A percentile compares a stretch with the other conserved stretches of the same genome.
These are phyloP conservation scores for Neostethus bicornis DNA, from an alignment of 2,797 vertebrate species.

Conservation along the genomic window DNA sequence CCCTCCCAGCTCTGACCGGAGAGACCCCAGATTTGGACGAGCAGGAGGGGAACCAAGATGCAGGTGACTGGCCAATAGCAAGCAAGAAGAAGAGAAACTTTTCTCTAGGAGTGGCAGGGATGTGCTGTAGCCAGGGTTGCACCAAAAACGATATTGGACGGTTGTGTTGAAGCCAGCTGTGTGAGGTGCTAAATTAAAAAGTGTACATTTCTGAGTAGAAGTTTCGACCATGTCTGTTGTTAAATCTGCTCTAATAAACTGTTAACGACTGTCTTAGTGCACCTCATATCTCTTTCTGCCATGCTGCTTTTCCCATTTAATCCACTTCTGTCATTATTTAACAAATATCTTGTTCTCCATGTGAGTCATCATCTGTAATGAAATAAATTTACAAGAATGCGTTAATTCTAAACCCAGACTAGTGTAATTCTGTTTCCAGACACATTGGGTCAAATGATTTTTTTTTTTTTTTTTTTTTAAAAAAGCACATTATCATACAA, in stretches of 20 bases:
- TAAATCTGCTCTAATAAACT: not conserved
- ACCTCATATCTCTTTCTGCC: slow-evolving; percentile 14
- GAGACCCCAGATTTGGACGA: slow-evolving; percentile 8
- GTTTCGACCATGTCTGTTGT: not conserved
- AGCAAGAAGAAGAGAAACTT: slow-evolving; percentile 80
- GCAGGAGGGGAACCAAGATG: slow-evolving; percentile 17
- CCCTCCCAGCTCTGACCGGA: not conserved
- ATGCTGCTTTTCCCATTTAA: slow-evolving; percentile 12
- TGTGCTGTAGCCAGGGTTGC: slow-evolving; percentile 88
- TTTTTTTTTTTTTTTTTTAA: no score
- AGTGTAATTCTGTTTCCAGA: slow-evolving; percentile 3
- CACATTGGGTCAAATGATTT: no score
- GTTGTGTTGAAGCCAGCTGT: slow-evolving; percentile 80
- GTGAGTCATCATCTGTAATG: slow-evolving; percentile 16
- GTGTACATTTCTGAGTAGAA: not conserved
- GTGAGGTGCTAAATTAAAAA: slow-evolving; percentile 16
- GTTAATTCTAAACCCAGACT: slow-evolving; percentile 32
- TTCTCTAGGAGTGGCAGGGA: slow-evolving; percentile 76
- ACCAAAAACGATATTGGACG: slow-evolving; percentile 85
- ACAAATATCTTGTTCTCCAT: slow-evolving; percentile 8
- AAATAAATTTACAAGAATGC: slow-evolving; percentile 55
- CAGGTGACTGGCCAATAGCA: slow-evolving; percentile 47
- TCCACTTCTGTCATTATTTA: slow-evolving; percentile 16
- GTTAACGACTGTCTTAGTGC: not conserved
- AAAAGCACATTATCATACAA: slow-evolving; percentile 27